Evolutionary conservation across 30 jellyfish, hydroid and myxozoan species (phyloP), one percentile per base, ranked within the genome.

Genomic region (Catostylus mosaicus): DNA sequence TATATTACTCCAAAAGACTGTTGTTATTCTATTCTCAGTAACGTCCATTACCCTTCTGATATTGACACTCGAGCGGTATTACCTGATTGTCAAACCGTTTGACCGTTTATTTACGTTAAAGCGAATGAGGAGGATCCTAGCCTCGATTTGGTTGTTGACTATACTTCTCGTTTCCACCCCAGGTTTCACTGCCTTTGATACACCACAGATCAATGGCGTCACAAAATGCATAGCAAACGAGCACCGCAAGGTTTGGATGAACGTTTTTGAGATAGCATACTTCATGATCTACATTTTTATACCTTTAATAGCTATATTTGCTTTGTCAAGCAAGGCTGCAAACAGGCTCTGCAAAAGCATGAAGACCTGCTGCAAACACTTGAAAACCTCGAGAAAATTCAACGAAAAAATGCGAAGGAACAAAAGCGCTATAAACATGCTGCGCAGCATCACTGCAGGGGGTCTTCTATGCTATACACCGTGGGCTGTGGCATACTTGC

Each of bases 351-450:
- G 46, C 35, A 67, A 1, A 26, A 81, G 57, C 83, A n/a, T 46
- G 23, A 77, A 77, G 50, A 18, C 78, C 4, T 77, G 67, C 78
- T 54, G 78, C 40, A 33, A n/a, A 4, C 84, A 81, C 0, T 27
- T 67, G 37, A 34, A 81, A 81, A 57, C 10, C 0, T 67, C 91
- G 30, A 46, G 36, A 22, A 67, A 66, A 23, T 81, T 81, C 91
- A 81, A 66, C 70, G 67, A 36, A 46, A 81, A 81, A 29, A 81
- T 81, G 84, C 83, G 78, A 11, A 54, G 91, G 33, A 81, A 81
- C 65, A 81, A 67, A 50, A 81, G 38, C 35, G 91, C 91, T 7
- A 81, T 81, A 1, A 64, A 81, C 78, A 81, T 68, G 51, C 52
- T 81, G 24, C 83, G 77, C 24, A 81, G 91, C 37, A 81, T 81